phyloP scores from a whole-genome alignment of 2,113 vertebrate species.

The Felis catus region F.catus_Fca126_mat1.0 CM031413.1:55130001-55130500 shows the following conservation, averaged over 20 bases:
- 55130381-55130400: background rate
- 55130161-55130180: background rate
- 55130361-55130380: background rate
- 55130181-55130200: background rate
- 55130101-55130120: background rate
- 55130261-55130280: background rate
- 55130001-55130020: slow-evolving; percentile 41
- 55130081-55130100: background rate
- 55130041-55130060: slow-evolving; percentile 60
- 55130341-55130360: background rate
- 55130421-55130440: background rate
- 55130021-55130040: slow-evolving; percentile 50
- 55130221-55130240: background rate
- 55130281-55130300: background rate
- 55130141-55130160: background rate
- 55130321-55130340: background rate
- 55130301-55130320: background rate
- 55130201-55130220: background rate
- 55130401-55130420: background rate
- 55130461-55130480: background rate
- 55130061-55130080: background rate
- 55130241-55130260: background rate
- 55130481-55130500: background rate
- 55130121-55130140: background rate
- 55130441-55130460: background rate